Percentiles rank a stretch among this genome's conserved stretches.
Conservation (phyloP, 1,140 invertebrate genomes). For the Gryon sp. region DNA sequence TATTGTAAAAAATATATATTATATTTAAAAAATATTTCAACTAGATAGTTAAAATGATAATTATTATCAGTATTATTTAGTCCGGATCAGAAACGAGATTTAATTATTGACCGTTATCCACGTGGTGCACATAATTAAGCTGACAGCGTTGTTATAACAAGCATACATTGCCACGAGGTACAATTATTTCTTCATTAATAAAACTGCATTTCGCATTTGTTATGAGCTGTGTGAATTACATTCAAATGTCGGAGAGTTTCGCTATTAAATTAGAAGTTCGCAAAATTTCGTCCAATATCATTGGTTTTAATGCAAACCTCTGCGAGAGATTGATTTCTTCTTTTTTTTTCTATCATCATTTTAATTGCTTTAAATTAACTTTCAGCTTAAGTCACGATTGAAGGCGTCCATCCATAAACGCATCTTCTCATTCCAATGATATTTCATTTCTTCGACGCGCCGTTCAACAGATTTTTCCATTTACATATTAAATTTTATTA, state of each 20-base stretch:
- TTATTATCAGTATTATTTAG: constrained; percentile 37
- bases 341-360: constrained; percentile 33
- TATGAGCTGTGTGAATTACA: constrained; percentile 42
- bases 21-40: too few relatives aligned
- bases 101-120: constrained; percentile 44
- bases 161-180: constrained; percentile 14
- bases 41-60: constrained; percentile 3
- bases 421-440: constrained; percentile 8
- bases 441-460: constrained; percentile 14
- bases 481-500: constrained; percentile 50
- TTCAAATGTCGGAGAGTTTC: constrained; percentile 5
- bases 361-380: constrained; percentile 30
- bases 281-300: constrained; percentile 1
- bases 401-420: constrained; percentile 2
- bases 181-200: constrained; percentile 56
- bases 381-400: constrained; percentile 23
- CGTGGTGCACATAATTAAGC: constrained; percentile 40
- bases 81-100: constrained; percentile 19
- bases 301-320: constrained; percentile 16
- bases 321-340: constrained; percentile 26
- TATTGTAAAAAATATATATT: too few relatives aligned
- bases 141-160: constrained; percentile 30
- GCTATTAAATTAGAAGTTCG: constrained; percentile 19
- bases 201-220: constrained; percentile 37
- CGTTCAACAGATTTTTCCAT: constrained; percentile 44